Evolutionary conservation across 2,797 vertebrate genomes (phyloP), one percentile per base, ranked within the genome.

Genomic region (Tragopan temminckii): DNA sequence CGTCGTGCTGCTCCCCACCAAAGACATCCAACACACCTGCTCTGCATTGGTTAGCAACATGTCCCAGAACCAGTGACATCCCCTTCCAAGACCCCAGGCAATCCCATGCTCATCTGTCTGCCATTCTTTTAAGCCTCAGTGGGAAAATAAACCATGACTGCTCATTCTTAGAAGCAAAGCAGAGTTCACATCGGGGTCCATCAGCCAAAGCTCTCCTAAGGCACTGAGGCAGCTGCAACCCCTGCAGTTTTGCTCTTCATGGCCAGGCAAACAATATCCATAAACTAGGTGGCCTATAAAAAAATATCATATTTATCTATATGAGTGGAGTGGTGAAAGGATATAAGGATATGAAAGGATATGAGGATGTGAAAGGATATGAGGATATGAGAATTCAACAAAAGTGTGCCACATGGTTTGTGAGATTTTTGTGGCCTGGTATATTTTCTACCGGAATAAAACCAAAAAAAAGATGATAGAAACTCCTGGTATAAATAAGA

Each of bases 21-120:
- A 42, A 27, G 19, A 20, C 7, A 63, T 19, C 15, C 45, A 38
- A 25, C 0, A 0, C 0, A 1, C 8, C 2, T 36, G 7, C 38
- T 64, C 4, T 6, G 31, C 6, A 31, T 19, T 35, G 35, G 1
- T 50, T 74, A 33, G 40, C 53, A 36, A 9, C 0, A 0, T 4
- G 19, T 9, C 35, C 64, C n/a, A 11, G 35, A 35, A 3, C 10
- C 0, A 0, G 15, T 63, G 61, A 29, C 10, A 24, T 25, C 13
- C 16, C 20, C 13, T 58, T 19, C 20, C 25, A 36, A 77, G 35
- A 50, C 5, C 8, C 21, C 43, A 31, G 19, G 8, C 21, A 76
- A 38, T 9, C n/a, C n/a, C 23, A 14, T 24, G 20, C 4, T 12
- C 7, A 4, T 23, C 55, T 52, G 6, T 40, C 11, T 84, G 46